phyloP scores from a whole-genome alignment of 2,888 invertebrate genomes.

The Altica lythri region DNA sequence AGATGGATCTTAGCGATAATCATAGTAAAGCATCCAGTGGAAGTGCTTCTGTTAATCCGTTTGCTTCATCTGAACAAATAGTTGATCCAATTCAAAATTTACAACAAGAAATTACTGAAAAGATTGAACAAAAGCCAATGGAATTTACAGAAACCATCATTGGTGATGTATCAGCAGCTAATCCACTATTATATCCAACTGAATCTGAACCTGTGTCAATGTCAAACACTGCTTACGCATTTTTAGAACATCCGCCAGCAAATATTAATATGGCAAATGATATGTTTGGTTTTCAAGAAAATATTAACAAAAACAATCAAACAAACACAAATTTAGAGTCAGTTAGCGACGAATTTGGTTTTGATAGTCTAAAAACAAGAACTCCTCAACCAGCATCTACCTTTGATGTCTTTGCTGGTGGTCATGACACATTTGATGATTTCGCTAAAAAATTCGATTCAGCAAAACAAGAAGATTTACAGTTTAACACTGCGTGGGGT shows the following conservation, averaged over 20 bases:
- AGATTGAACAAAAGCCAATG: slow-evolving; percentile 22
- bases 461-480: slow-evolving; percentile 60
- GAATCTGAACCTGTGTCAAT: neutral
- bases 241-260: neutral
- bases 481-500: slow-evolving; percentile 53
- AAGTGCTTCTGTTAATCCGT: slow-evolving; percentile 60
- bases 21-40: slow-evolving; percentile 55
- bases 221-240: slow-evolving; percentile 9
- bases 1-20: slow-evolving; percentile 57
- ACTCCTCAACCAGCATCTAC: too few species aligned
- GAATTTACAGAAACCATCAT: slow-evolving; percentile 38
- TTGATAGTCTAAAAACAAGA: neutral
- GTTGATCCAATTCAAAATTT: slow-evolving; percentile 25
- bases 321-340: too few species aligned
- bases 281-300: too few species aligned
- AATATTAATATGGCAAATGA: neutral
- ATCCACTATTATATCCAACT: too few species aligned
- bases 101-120: slow-evolving; percentile 32
- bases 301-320: too few species aligned
- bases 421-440: slow-evolving; percentile 76
- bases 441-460: slow-evolving; percentile 89
- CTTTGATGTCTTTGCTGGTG: slow-evolving; percentile 18
- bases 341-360: slow-evolving; percentile 2
- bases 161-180: too few species aligned
- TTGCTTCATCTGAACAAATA: slow-evolving; percentile 50